phyloP scores from a whole-genome alignment of 1,140 invertebrate genomes.

The Drosophila prosaltans region DNA sequence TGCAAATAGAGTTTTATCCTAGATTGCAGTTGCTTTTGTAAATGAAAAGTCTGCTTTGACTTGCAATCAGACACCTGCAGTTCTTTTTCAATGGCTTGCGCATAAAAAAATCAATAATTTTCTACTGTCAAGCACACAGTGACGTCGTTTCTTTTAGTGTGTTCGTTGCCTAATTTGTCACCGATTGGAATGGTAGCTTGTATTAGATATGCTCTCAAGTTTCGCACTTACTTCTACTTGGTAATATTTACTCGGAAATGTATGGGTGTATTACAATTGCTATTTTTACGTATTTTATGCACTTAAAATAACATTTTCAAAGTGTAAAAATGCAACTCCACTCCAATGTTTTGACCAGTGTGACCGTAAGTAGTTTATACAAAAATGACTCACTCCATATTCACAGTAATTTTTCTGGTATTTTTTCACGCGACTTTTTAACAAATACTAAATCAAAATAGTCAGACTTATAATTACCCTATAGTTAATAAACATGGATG shows the following conservation, averaged over 20 bases:
- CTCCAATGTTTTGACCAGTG: constrained; percentile 59
- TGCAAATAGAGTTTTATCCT: constrained; percentile 19
- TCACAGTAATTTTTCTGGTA: background rate
- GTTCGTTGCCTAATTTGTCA: background rate
- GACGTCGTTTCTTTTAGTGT: constrained; percentile 2
- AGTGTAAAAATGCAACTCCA: constrained; percentile 60
- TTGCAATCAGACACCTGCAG: background rate
- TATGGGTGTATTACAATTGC: background rate
- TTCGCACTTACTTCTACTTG: background rate
- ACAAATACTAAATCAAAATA: background rate
- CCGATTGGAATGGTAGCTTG: background rate
- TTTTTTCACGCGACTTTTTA: background rate
- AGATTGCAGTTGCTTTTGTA: background rate
- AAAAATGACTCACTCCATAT: constrained; percentile 2
- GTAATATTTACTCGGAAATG: background rate
- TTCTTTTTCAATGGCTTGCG: constrained; percentile 7
- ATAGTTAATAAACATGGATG: too few species aligned
- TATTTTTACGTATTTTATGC: constrained; percentile 14
- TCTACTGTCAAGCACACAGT: constrained; percentile 1
- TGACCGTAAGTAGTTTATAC: constrained; percentile 15
- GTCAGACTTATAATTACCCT: too few species aligned
- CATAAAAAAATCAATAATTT: constrained; percentile 31
- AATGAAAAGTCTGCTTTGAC: background rate
- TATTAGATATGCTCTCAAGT: background rate
- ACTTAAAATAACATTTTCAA: constrained; percentile 61